Base-by-base conservation (phyloP, 2,113 vertebrate genomes). In the Pogona vitticeps region DNA sequence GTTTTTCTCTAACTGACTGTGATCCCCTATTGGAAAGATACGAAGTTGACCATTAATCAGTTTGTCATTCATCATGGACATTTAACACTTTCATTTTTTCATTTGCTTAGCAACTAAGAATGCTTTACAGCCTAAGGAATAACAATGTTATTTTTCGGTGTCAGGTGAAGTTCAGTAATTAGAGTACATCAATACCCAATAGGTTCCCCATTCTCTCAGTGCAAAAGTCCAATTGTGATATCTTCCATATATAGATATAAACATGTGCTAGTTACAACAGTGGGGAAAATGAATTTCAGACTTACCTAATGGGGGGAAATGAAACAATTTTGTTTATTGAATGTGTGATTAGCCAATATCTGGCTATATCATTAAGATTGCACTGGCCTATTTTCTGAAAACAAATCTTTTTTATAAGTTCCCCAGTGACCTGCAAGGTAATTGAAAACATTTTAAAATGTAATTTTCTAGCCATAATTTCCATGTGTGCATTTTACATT, bases 371-470 rank as follows among this genome's bases (percentile, higher is more conserved):
- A 77, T 90, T 90, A 85, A 91, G 58, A 85, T 93, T 92, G 85
- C 71, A 76, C 26, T 80, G 33, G n/a, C 75, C 84, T 91, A 85
- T 89, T 91, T 92, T 88, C 87, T 93, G 77, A 90, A 92, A 90
- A 67, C 5, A 65, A 87, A 68, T 76, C 18, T 40, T 82, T 82
- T 92, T 92, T 90, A 89, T 63, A 82, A 52, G 85, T 75, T 72
- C 89, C 56, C 80, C 5, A 76, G 88, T 90, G 88, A 89, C 67
- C 14, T 83, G 90, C 90, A 93, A 92, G 20, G 91, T 91, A 93
- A 80, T 85, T 93, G 87, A 84, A 92, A 95, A 90, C 82, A 86
- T 86, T 92, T 93, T 68, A 80, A 33, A 68, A 80, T 90, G 84
- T 88, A 0, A 73, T 93, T 86, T 92, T 92, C 85, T 92, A 68